A percentile compares a stretch with the other conserved stretches of the same genome.
phyloP scores from a whole-genome alignment of 2,888 invertebrate genomes.

The Deladenus siricidicola region DNA sequence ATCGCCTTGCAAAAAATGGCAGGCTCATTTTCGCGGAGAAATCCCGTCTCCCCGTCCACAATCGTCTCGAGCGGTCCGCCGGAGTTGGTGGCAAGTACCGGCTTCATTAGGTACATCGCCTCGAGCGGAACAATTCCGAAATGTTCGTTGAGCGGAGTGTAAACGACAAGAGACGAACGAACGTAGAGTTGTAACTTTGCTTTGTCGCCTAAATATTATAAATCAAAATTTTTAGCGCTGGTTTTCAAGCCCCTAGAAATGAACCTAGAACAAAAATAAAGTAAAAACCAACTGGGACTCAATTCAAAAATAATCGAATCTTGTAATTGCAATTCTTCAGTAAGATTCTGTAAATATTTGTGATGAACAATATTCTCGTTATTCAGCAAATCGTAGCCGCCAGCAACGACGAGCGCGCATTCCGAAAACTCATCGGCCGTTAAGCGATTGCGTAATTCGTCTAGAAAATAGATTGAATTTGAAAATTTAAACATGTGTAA shows the following conservation, averaged over 20 bases:
- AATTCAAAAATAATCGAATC: conserved; percentile 53
- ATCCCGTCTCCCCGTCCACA: conserved; percentile 56
- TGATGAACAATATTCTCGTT: conserved; percentile 78
- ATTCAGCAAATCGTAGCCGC: conserved; percentile 85
- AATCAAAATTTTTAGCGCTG: too few species aligned
- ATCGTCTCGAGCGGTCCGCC: conserved; percentile 94
- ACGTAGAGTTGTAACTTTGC: conserved; percentile 75
- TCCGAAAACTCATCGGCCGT: conserved; percentile 25
- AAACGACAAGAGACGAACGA: conserved; percentile 71
- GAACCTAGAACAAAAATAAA: too few species aligned
- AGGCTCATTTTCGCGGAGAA: conserved; percentile 37
- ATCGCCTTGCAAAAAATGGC: conserved; percentile 38
- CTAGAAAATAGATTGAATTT: conserved; percentile 28
- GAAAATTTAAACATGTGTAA: not conserved
- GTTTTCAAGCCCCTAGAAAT: too few species aligned
- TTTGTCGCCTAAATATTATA: conserved; percentile 61
- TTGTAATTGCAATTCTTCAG: conserved; percentile 58
- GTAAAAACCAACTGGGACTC: conserved; percentile 37
- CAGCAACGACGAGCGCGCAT: conserved; percentile 81
- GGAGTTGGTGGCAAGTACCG: conserved; percentile 86
- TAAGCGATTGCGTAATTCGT: conserved; percentile 24
- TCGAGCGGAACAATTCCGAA: conserved; percentile 98
- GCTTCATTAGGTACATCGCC: conserved; percentile 86
- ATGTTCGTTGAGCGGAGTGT: conserved; percentile 93
- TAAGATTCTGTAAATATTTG: conserved; percentile 66